Percentiles rank a stretch among this genome's conserved stretches.
Evolutionary conservation across 2,888 invertebrate genomes (phyloP).

Genomic region (Anaspis maculata): DNA sequence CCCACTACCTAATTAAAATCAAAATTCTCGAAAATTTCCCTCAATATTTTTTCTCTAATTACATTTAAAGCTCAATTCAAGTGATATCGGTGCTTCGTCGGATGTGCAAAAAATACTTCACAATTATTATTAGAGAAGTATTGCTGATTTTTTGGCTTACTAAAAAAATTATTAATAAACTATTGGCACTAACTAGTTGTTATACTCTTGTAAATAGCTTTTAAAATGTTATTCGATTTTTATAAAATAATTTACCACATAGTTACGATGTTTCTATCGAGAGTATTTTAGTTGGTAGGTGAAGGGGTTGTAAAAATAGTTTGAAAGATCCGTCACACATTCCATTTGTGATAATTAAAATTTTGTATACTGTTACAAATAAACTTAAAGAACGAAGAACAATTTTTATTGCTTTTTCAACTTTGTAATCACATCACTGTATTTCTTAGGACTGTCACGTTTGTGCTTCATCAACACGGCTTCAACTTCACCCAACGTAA

Average conservation of each 20-base stretch:
- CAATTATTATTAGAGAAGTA: slow-evolving; percentile 15
- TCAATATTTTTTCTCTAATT: no score
- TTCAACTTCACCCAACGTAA: slow-evolving; percentile 33
- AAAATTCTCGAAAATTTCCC: no score
- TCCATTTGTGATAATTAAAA: slow-evolving; percentile 34
- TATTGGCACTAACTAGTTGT: slow-evolving; percentile 22
- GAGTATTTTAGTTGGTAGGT: slow-evolving; percentile 11
- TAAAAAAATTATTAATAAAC: no score
- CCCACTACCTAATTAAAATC: slow-evolving; percentile 28
- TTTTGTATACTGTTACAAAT: slow-evolving; percentile 38
- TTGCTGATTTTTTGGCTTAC: no score
- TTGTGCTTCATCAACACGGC: slow-evolving; percentile 20
- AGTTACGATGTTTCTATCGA: slow-evolving; percentile 16
- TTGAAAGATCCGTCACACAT: slow-evolving; percentile 35
- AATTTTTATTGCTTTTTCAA: slow-evolving; percentile 1
- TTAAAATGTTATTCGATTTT: slow-evolving; percentile 25
- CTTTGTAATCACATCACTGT: no score
- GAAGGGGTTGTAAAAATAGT: slow-evolving; percentile 12
- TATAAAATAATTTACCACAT: slow-evolving; percentile 19
- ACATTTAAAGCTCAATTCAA: slow-evolving; percentile 24
- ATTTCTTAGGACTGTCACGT: background rate
- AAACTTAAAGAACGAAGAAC: slow-evolving; percentile 20
- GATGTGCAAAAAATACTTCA: slow-evolving; percentile 15
- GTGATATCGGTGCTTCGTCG: slow-evolving; percentile 28
- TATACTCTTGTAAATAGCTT: slow-evolving; percentile 19